Evolutionary conservation across 2,113 vertebrate genomes (phyloP).

Genomic region (Chrysemys picta): DNA sequence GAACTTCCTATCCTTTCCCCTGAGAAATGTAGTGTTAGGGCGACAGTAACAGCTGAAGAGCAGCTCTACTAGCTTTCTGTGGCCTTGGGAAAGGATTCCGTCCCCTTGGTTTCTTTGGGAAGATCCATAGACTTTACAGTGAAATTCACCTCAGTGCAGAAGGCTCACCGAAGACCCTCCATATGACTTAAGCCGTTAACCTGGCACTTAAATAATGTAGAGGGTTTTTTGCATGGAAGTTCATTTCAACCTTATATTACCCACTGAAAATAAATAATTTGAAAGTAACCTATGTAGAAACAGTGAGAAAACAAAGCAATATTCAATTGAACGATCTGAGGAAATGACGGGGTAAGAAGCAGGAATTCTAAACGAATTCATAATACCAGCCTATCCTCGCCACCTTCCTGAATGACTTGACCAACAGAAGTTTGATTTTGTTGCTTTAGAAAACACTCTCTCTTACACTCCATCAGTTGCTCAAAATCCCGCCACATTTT

Average conservation of each 20-base stretch:
- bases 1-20: not conserved
- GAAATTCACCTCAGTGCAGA: conserved; percentile 28
- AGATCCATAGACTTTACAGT: not conserved
- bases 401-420: conserved; percentile 94
- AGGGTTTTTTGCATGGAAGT: not conserved
- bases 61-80: conserved; percentile 34
- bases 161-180: not conserved
- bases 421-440: conserved; percentile 88
- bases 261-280: not conserved
- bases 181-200: fast-evolving
- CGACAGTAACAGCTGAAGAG: not conserved
- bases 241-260: not conserved
- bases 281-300: not conserved
- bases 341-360: not conserved
- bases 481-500: conserved; percentile 97
- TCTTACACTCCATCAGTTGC: conserved; percentile 93
- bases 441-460: conserved; percentile 89
- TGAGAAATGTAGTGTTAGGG: conserved; percentile 39
- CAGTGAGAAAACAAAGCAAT: not conserved
- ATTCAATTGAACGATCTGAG: not conserved
- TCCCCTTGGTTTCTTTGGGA: conserved; percentile 51
- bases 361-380: conserved; percentile 59
- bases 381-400: conserved; percentile 91
- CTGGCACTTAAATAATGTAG: not conserved
- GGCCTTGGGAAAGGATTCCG: conserved; percentile 33